A percentile compares a stretch with the other conserved stretches of the same genome.
Evolutionary conservation across 2,888 invertebrate genomes (phyloP).

Genomic region (Tuta absoluta): DNA sequence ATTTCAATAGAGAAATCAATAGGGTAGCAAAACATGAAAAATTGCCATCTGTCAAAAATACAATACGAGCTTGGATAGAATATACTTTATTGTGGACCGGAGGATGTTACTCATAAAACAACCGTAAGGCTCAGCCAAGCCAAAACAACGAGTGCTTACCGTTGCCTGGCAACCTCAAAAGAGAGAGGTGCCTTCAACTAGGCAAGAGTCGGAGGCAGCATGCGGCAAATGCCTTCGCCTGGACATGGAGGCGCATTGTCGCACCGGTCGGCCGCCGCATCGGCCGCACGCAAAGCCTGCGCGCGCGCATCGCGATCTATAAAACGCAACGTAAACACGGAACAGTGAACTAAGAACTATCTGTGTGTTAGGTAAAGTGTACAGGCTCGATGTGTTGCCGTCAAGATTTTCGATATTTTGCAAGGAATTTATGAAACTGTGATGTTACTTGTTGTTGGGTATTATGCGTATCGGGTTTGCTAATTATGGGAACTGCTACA

Average conservation of each 20-base stretch:
- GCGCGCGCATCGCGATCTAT: slow-evolving; percentile 53
- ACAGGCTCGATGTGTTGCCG: slow-evolving; percentile 6
- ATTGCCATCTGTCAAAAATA: too few relatives aligned
- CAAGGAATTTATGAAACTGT: not conserved
- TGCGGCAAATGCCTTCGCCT: slow-evolving; percentile 36
- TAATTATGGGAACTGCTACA: not conserved
- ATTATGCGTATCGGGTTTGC: not conserved
- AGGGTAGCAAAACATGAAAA: too few relatives aligned
- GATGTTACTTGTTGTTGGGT: not conserved
- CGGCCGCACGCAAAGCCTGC: slow-evolving; percentile 69
- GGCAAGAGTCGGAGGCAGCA: slow-evolving; percentile 65
- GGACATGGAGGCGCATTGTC: slow-evolving; percentile 70
- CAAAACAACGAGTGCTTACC: slow-evolving; percentile 48
- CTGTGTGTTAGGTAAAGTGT: slow-evolving; percentile 17
- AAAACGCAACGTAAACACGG: slow-evolving; percentile 20
- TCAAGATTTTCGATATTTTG: slow-evolving; percentile 8
- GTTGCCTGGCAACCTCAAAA: slow-evolving; percentile 67
- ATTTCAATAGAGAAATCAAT: too few relatives aligned
- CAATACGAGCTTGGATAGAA: too few relatives aligned
- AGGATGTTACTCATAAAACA: slow-evolving; percentile 29
- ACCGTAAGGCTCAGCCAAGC: slow-evolving; percentile 29
- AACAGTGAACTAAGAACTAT: slow-evolving; percentile 1
- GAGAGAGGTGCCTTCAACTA: slow-evolving; percentile 73
- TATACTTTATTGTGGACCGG: slow-evolving; percentile 8
- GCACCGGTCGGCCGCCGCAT: slow-evolving; percentile 68